Evolutionary conservation across 2,113 vertebrate genomes (phyloP), one percentile per base, ranked within the genome.

Genomic region (Gorsachius goisagi): DNA sequence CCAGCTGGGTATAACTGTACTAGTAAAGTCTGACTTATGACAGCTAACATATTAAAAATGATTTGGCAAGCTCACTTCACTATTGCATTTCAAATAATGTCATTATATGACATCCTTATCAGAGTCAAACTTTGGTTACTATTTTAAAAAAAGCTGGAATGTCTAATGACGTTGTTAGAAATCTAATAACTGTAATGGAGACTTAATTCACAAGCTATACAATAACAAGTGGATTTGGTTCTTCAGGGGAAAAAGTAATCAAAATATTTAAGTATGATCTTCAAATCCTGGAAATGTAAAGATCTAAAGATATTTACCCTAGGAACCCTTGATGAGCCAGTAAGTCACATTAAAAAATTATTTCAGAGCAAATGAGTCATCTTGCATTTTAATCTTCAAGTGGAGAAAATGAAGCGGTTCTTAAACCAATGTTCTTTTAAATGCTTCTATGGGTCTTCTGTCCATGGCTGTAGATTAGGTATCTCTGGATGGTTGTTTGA

Each of bases 61-160:
- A 80, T 95, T 95, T 75, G 93, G 41, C 41, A 89, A 92, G 30
- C 73, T 94, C 49, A 37, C 89, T 82, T 83, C n/a, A 44, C 45
- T 84, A 30, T 8, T 67, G 41, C 30, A 81, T 87, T 76, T 90
- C 37, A 67, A 16, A 68, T 68, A 79, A 84, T 58, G 49, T 44
- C 62, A 55, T 95, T 82, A 52, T 74, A 45, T 26, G 60, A 58
- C 32, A 62, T 44, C 28, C 22, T 91, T 67, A 45, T 39, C 75
- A 72, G 58, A 87, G 89, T 85, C 60, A 78, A 82, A 85, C 52
- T 80, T 77, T 80, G 59, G 62, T 59, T 78, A 62, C 26, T 80
- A 60, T 69, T 89, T 78, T 2, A 85, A 45, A 67, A 47, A 79
- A 63, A 76, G 13, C 52, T 91, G 59, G 19, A 41, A 55, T 47